phyloP scores from a whole-genome alignment of 2,797 vertebrate genomes.

The Molossus alvarezi region DNA sequence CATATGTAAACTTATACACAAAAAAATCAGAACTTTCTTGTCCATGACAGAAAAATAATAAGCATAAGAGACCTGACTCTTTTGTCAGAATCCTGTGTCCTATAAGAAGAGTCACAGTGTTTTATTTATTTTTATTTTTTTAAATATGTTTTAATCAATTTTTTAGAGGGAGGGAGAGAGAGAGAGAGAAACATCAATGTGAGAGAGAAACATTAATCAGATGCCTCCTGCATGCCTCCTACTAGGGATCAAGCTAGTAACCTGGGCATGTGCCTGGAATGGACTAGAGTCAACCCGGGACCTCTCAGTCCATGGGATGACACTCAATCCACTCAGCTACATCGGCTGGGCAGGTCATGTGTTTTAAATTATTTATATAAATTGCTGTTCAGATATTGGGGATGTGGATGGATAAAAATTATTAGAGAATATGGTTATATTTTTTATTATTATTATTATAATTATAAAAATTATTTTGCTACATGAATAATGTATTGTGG shows the following conservation, averaged over 20 bases:
- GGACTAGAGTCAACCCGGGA: too few relatives aligned
- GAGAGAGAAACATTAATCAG: too few relatives aligned
- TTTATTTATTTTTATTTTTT: too few relatives aligned
- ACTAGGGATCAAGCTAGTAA: too few relatives aligned
- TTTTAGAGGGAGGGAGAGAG: too few relatives aligned
- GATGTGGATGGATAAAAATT: neutral
- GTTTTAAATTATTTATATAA: neutral
- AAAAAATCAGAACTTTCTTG: neutral
- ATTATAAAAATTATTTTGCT: neutral
- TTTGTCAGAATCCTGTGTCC: neutral
- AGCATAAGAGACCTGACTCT: neutral
- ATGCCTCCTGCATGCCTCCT: too few relatives aligned
- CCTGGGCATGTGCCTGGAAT: too few relatives aligned
- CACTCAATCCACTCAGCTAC: too few relatives aligned
- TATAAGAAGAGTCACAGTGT: neutral
- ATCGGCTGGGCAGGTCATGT: too few relatives aligned
- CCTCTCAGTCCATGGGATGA: too few relatives aligned
- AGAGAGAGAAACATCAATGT: too few relatives aligned
- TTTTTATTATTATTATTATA: neutral
- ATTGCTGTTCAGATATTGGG: neutral
- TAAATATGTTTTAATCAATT: too few relatives aligned
- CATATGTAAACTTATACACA: neutral
- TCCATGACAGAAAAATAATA: neutral
- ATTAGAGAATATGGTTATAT: neutral
- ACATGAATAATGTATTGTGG: neutral